phyloP scores from a whole-genome alignment of 2,113 vertebrate species.

The Melanotaenia duboulayi region DNA sequence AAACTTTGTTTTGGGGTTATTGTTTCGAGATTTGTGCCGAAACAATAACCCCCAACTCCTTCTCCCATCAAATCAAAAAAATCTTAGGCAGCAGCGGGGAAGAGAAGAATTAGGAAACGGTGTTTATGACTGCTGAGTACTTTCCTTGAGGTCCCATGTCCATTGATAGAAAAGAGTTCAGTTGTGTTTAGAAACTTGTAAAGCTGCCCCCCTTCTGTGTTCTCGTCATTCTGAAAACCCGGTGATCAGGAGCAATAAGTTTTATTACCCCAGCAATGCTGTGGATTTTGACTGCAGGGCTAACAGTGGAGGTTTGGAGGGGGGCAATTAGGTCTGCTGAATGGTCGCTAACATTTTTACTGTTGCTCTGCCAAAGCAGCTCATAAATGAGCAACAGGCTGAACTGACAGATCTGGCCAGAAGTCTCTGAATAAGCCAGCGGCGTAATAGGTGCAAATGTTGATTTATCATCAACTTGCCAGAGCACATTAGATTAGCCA shows the following conservation, averaged over 20 bases:
- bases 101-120: neutral
- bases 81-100: constrained; percentile 10
- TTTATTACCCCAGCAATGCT: constrained; percentile 57
- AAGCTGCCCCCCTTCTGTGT: constrained; percentile 51
- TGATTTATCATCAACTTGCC: constrained; percentile 61
- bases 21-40: neutral
- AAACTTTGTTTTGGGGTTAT: too few relatives aligned
- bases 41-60: neutral
- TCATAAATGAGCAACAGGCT: constrained; percentile 63
- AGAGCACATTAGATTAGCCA: constrained; percentile 37
- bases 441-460: constrained; percentile 50
- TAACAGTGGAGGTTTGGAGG: constrained; percentile 18
- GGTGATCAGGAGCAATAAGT: constrained; percentile 48
- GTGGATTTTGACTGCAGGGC: constrained; percentile 33
- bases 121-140: constrained; percentile 29
- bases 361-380: constrained; percentile 53
- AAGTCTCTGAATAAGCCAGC: constrained; percentile 12
- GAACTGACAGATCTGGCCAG: constrained; percentile 57
- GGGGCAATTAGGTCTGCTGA: constrained; percentile 57
- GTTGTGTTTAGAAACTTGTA: constrained; percentile 56
- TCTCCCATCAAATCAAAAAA: neutral
- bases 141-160: constrained; percentile 25
- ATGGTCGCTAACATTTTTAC: constrained; percentile 63
- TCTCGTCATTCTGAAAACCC: constrained; percentile 37
- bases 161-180: constrained; percentile 45